Evolutionary conservation across 2,888 invertebrate genomes (phyloP).

Genomic region (Neoascia interrupta): DNA sequence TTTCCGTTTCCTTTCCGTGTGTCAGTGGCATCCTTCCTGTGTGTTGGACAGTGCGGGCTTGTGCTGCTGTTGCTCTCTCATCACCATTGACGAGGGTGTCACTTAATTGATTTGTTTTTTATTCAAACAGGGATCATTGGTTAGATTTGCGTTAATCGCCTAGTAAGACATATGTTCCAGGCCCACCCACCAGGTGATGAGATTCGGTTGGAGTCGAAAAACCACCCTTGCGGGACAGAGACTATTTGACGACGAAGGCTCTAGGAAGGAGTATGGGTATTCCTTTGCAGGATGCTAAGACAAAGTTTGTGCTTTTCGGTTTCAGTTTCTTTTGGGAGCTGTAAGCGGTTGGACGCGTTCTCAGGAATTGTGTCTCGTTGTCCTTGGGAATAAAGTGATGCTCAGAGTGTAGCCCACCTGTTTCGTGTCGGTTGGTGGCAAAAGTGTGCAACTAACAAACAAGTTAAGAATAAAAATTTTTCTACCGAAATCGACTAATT

Average conservation of each 20-base stretch:
- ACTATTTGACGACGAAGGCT: background rate
- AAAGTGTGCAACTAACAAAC: slow-evolving; percentile 12
- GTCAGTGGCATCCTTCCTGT: slow-evolving; percentile 77
- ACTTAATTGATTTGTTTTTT: slow-evolving; percentile 79
- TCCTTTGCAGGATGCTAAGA: slow-evolving; percentile 54
- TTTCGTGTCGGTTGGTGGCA: slow-evolving; percentile 17
- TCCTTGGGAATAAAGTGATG: background rate
- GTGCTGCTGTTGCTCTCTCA: slow-evolving; percentile 47
- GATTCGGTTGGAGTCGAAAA: slow-evolving; percentile 41
- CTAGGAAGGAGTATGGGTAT: background rate
- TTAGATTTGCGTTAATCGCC: slow-evolving; percentile 75
- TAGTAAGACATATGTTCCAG: slow-evolving; percentile 69
- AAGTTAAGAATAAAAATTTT: slow-evolving; percentile 40
- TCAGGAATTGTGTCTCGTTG: slow-evolving; percentile 19
- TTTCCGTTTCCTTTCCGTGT: slow-evolving; percentile 64
- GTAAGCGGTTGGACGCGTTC: slow-evolving; percentile 54
- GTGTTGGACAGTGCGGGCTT: slow-evolving; percentile 70
- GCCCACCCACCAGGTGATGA: slow-evolving; percentile 67
- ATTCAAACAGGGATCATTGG: slow-evolving; percentile 77
- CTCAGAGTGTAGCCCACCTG: background rate
- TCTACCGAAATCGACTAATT: slow-evolving; percentile 28
- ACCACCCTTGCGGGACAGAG: slow-evolving; percentile 34
- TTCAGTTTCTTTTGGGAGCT: slow-evolving; percentile 56
- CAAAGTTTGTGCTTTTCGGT: slow-evolving; percentile 45
- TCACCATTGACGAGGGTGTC: slow-evolving; percentile 61